These are phyloP conservation scores for Nematostella vectensis DNA, from an alignment of 92 coral and sea anemone species.

Conservation along the genomic window DNA sequence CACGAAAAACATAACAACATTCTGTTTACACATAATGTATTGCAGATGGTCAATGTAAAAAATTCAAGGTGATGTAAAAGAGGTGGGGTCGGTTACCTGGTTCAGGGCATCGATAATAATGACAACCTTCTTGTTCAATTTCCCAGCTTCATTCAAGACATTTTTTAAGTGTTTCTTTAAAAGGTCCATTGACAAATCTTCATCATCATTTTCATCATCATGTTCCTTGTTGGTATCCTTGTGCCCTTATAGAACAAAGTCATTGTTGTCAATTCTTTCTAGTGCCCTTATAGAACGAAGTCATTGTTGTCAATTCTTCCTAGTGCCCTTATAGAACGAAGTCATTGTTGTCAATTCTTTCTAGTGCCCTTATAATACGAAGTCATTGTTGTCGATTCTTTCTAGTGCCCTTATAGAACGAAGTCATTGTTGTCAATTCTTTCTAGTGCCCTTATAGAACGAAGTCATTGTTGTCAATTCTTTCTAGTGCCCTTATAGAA, in stretches of 20 bases:
- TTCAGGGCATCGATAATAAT: constrained; percentile 63
- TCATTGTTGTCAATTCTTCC: too few species aligned
- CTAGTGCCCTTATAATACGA: too few species aligned
- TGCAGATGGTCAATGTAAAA: neutral
- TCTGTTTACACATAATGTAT: neutral
- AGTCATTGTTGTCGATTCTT: too few species aligned
- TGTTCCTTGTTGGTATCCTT: neutral
- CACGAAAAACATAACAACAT: neutral
- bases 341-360: too few species aligned
- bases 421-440: too few species aligned
- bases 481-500: too few species aligned
- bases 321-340: too few species aligned
- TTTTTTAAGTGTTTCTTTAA: constrained; percentile 25
- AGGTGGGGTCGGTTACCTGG: constrained; percentile 24
- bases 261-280: too few species aligned
- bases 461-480: too few species aligned
- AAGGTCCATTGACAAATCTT: constrained; percentile 22
- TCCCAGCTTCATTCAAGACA: constrained; percentile 30
- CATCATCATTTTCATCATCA: constrained; percentile 9
- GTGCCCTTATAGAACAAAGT: neutral
- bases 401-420: too few species aligned
- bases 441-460: too few species aligned
- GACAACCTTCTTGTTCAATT: constrained; percentile 38
- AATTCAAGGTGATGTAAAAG: neutral
- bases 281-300: too few species aligned